Evolutionary conservation across 2,888 invertebrate genomes (phyloP), one percentile per base, ranked within the genome.

Genomic region (Cheilosia urbana): DNA sequence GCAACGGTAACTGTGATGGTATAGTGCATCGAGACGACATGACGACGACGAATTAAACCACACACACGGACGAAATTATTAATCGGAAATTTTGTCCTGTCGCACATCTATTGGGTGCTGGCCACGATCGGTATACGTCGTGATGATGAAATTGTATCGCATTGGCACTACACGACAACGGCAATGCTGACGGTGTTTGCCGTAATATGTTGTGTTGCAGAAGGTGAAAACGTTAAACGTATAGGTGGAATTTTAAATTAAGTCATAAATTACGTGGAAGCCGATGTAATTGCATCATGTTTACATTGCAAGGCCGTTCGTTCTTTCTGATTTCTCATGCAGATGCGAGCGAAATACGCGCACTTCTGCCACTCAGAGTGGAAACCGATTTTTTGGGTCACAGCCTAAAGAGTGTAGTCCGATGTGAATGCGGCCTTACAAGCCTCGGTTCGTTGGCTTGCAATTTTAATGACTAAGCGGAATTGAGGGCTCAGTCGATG

Each of bases 201-300:
- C 57, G 72, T 78, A 72, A 62, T 78, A 68, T 68, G 77, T 63
- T 79, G 34, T 77, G 34, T 73, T 73, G 79, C 79, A 78, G 68
- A 63, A 58, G 24, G 69, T 69, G 42, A 72, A 79, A 79, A 69
- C 83, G 75, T 84, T 84, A 69, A 84, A 84, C 58, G 73, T 84
- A 75, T 84, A 57, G 42, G 73, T 79, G 83, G 83, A 79, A 84
- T 84, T 84, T 79, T 84, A 84, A 84, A 84, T 84, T 84, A 84
- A 84, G 79, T 84, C 83, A 84, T 84, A 84, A 84, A 84, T 83
- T 79, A 84, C 83, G 73, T 84, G 83, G 73, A 75, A 79, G 69
- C 79, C 79, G 68, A 84, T 84, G 79, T 83, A 84, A 84, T 84
- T 84, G 83, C 79, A 68, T 84, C 83, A 75, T 79, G 83, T 84